A percentile compares a stretch with the other conserved stretches of the same genome.
Conservation (phyloP, 1,140 invertebrate species). For the Akabosia matsudoensis region DNA sequence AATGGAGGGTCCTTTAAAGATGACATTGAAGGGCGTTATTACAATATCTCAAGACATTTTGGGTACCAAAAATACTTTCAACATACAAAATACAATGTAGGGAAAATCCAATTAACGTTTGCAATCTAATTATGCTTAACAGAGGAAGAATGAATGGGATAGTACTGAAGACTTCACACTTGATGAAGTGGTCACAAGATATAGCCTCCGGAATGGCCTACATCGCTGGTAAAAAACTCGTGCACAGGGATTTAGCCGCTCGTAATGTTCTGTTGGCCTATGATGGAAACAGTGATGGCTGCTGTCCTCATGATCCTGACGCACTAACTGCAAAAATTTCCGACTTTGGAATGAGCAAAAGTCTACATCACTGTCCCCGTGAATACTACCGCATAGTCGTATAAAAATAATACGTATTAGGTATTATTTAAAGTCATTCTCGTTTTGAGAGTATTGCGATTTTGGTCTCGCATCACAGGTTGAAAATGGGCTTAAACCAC, state of each 20-base stretch:
- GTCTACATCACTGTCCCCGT: constrained; percentile 70
- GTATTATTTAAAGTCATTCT: background rate
- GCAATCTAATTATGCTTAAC: background rate
- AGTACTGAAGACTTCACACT: constrained; percentile 14
- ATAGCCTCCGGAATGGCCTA: constrained; percentile 75
- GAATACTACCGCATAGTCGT: background rate
- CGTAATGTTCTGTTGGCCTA: constrained; percentile 83
- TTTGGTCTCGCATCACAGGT: background rate
- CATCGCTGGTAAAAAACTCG: constrained; percentile 75
- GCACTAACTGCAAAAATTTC: constrained; percentile 72
- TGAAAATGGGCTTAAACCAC: background rate
- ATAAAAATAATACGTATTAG: background rate
- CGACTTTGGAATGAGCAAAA: constrained; percentile 86
- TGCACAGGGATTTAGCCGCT: constrained; percentile 87
- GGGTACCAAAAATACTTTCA: background rate
- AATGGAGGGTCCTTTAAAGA: background rate
- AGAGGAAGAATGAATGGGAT: background rate
- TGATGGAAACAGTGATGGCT: background rate
- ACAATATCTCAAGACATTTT: background rate
- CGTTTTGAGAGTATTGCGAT: background rate
- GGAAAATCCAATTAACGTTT: no score
- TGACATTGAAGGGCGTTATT: background rate
- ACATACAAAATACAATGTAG: no score
- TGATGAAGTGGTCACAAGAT: constrained; percentile 26
- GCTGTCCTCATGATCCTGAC: background rate